Evolutionary conservation across 2,113 vertebrate species (phyloP), one percentile per base, ranked within the genome.

Genomic region (Bufo gargarizans): DNA sequence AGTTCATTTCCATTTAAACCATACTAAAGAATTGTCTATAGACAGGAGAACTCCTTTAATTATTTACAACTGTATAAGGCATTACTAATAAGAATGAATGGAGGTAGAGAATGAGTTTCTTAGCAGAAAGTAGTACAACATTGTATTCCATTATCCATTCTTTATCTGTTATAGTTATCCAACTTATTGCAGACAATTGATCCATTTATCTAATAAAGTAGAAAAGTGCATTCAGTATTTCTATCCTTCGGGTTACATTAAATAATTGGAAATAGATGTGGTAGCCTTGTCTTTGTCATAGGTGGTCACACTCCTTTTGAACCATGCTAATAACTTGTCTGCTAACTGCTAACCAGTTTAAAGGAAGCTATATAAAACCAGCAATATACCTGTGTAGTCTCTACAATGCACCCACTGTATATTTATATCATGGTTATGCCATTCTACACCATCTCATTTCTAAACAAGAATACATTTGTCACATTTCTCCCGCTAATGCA

Each of bases 371-470:
- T 83, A 69, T 82, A 82, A 81, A 89, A 89, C 82, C 84, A 43
- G 88, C 74, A 91, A 82, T 0, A 0, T 92, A 91, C 87, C 91
- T 94, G 91, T 91, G 92, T 92, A 92, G 89, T 93, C 90, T 83
- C 76, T 19, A 63, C 84, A 89, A 50, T 76, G 10, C 72, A 50
- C 79, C 89, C 92, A 90, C 87, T 90, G 89, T 90, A 94, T 96
- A 94, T 94, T 95, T 94, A 92, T 94, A 91, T 92, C 92, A 94
- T 93, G 94, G 91, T 94, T 95, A 94, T 93, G 91, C 95, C 93
- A 91, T 93, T 94, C 94, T 92, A 93, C 90, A 91, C 91, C 92
- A 94, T 93, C 93, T 95, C 91, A 14, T 92, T 95, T 94, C 94
- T 93, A 93, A 93, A 92, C 90, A 92, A 92, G 91, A 92, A 92